phyloP scores from a whole-genome alignment of 2,888 invertebrate species.

The Eristalis arbustorum region DNA sequence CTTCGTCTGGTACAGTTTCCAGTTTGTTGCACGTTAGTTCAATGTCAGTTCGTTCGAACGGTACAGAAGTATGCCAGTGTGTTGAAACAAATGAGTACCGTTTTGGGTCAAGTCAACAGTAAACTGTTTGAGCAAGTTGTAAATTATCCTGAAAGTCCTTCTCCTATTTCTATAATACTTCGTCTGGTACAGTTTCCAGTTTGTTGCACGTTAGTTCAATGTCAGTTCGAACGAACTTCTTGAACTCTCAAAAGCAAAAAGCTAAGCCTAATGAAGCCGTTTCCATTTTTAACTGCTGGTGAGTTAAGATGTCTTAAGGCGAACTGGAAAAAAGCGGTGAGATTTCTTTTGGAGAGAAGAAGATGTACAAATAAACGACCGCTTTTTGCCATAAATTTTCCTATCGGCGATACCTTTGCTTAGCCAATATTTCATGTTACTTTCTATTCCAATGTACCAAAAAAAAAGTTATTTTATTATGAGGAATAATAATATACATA shows the following conservation, averaged over 20 bases:
- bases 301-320: too few relatives aligned
- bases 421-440: not conserved
- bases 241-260: too few relatives aligned
- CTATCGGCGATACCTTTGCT: too few relatives aligned
- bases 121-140: too few relatives aligned
- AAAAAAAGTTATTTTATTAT: too few relatives aligned
- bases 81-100: too few relatives aligned
- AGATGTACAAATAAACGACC: not conserved
- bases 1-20: constrained; percentile 6
- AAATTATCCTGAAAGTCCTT: too few relatives aligned
- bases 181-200: constrained; percentile 1
- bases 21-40: constrained; percentile 2
- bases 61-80: too few relatives aligned
- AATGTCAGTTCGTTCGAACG: constrained; percentile 1
- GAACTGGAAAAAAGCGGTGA: not conserved
- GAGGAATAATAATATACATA: too few relatives aligned
- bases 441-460: not conserved
- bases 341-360: constrained; percentile 2
- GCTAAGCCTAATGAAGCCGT: too few relatives aligned
- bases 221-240: not conserved
- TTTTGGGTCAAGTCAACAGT: too few relatives aligned
- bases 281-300: too few relatives aligned
- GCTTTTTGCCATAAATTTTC: not conserved
- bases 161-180: not conserved
- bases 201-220: constrained; percentile 1